Evolutionary conservation across 2,113 vertebrate species (phyloP), one percentile per base, ranked within the genome.

Genomic region (Amphiprion percula): DNA sequence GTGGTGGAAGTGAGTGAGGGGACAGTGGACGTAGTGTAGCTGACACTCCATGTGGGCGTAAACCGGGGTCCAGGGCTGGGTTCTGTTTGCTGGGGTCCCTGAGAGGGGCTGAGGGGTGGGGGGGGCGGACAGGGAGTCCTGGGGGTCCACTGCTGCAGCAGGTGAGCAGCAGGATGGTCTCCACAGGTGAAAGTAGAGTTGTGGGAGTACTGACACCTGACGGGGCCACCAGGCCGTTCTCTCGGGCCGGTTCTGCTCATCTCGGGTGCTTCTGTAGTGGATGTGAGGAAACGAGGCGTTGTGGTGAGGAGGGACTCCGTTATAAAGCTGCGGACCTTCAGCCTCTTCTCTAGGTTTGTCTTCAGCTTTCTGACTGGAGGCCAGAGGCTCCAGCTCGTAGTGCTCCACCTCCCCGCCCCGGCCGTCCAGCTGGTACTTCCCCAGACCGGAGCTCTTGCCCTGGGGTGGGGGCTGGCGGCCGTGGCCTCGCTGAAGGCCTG

Each of bases 341-440:
- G 87, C 90, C 86, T 96, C 96, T 70, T 96, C 95, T 0, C 70
- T 88, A 0, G 88, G 60, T 76, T 96, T 96, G 67, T 95, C 96
- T 0, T 87, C 84, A 16, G 90, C 68, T 46, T 82, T 90, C 5
- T 93, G 81, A 52, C 75, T 88, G 23, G 95, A 93, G 0, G 98
- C 97, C 85, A 99, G 90, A 0, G 97, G 98, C 67, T 99, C 96
- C 5, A 99, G 83, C 87, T 99, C 98, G 0, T 97, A 97, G 1
- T 93, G 96, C 62, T 96, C 96, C 28, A 88, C 85, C 60, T 96
- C 95, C 14, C 87, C 50, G 21, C 64, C 90, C 68, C 91, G 86
- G 73, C 92, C 68, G 47, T 96, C 96, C 60, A 96, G 70, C 58
- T 95, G 96, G 16, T 96, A 97, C 46, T 96, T 96, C 61, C 68